Conservation (phyloP, 1,140 invertebrate genomes). For the Magallana ariakensis region DNA sequence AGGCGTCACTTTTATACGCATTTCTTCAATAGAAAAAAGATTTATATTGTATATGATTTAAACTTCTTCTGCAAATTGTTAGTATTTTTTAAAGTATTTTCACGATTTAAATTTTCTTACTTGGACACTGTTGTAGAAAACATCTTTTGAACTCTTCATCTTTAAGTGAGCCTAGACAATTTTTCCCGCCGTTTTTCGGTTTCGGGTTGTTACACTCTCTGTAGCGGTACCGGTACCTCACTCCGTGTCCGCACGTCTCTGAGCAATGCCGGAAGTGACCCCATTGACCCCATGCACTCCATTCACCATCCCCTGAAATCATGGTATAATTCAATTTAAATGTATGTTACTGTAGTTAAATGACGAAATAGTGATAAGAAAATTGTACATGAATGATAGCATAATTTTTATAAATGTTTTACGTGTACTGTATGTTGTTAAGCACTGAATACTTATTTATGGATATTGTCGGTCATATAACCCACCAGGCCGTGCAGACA, state of each 20-base stretch:
- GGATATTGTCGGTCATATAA: no score
- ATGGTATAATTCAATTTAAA: no score
- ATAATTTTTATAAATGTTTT: no score
- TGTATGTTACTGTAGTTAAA: no score
- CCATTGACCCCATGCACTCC: slow-evolving; percentile 25
- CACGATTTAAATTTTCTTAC: slow-evolving; percentile 8
- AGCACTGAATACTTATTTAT: no score
- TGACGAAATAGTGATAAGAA: no score
- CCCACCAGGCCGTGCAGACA: no score
- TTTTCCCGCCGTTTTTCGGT: slow-evolving; percentile 48
- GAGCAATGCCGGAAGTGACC: slow-evolving; percentile 42
- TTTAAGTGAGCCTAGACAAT: slow-evolving; percentile 36
- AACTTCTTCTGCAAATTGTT: no score
- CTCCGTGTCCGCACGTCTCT: slow-evolving; percentile 48
- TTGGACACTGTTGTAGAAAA: slow-evolving; percentile 46
- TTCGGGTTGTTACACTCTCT: slow-evolving; percentile 50
- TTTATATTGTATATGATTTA: neutral
- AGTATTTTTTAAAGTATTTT: no score
- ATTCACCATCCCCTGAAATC: slow-evolving; percentile 51
- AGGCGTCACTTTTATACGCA: no score
- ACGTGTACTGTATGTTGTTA: no score
- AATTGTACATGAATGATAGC: no score
- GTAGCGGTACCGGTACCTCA: slow-evolving; percentile 11
- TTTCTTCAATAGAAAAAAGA: neutral
- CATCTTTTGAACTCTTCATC: slow-evolving; percentile 22